Evolutionary conservation across 2,888 invertebrate genomes (phyloP), one percentile per base, ranked within the genome.

Genomic region (Eremobia ochroleuca): DNA sequence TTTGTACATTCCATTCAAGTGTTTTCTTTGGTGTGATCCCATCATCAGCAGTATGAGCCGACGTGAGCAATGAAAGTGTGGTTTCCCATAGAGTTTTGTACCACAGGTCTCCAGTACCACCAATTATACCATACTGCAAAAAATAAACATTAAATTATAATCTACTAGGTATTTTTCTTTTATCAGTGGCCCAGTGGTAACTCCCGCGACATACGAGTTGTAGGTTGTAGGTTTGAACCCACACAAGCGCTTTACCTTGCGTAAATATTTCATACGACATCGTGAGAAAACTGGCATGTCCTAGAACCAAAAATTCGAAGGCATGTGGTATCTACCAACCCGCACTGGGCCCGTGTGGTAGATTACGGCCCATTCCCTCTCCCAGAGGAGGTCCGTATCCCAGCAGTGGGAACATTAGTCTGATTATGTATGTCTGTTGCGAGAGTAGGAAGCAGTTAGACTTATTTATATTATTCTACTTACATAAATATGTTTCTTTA

Each of bases 81-180:
- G 87, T 97, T 98, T 90, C 97, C 97, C 91, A 95, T 97, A 90
- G 97, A 96, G 64, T 97, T 94, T 81, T 97, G 97, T 90, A 98
- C 97, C 40, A 97, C 94, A 43, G 98, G 98, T 91, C 98, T 97
- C 98, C 98, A 98, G 90, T 98, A 98, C 98, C 98, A 98, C 98
- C 98, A 98, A 92, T 98, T 98, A 92, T 98, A 98, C 97, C 98
- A 98, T 88, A 98, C 98, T 98, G 96, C 85, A 97, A 97, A 87
- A 87, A 90, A 92, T 91, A 83, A 88, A 58, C 4, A 70, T 52
- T 52, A 25, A 1, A 62, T 18, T 21, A 90, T 88, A 37, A 73
- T 25, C 4, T 52, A 28, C 21, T 18, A 52, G 4, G 2, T 25
- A 25, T 37, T 31, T 28, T 34, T 21, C 13, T 46, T 43, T 21